phyloP scores from a whole-genome alignment of 2,113 vertebrate species.

The Tylochromis polylepis region DNA sequence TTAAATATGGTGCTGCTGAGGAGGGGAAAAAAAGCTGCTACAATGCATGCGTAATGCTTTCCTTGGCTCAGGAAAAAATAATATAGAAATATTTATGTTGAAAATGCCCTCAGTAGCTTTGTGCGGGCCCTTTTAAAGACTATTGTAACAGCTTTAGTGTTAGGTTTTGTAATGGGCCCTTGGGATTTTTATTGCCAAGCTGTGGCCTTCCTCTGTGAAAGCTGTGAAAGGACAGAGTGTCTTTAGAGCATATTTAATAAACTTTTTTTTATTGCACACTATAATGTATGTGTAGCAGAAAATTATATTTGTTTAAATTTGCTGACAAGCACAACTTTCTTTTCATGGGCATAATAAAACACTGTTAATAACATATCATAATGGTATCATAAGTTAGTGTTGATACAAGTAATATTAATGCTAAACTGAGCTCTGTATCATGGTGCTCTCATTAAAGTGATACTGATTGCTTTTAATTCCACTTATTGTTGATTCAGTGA shows the following conservation, averaged over 20 bases:
- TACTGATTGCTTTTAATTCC: background rate
- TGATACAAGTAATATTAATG: background rate
- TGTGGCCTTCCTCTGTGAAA: background rate
- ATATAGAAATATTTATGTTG: background rate
- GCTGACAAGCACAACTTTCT: background rate
- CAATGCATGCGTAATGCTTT: background rate
- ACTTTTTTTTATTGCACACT: background rate
- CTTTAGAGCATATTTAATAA: background rate
- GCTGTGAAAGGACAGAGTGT: background rate
- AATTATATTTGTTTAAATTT: background rate
- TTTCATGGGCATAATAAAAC: background rate
- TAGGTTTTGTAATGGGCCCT: background rate
- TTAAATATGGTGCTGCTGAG: background rate
- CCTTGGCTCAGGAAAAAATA: background rate
- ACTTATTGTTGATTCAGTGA: background rate
- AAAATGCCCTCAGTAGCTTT: background rate
- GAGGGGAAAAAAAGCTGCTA: background rate
- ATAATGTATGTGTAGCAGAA: background rate
- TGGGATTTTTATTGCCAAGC: background rate
- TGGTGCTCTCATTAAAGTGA: background rate
- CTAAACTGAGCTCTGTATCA: background rate
- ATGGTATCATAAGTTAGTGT: background rate
- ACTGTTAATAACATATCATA: background rate
- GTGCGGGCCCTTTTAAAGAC: background rate
- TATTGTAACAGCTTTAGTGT: background rate